Conservation (phyloP, 2,888 invertebrate species). For the Selenia dentaria region DNA sequence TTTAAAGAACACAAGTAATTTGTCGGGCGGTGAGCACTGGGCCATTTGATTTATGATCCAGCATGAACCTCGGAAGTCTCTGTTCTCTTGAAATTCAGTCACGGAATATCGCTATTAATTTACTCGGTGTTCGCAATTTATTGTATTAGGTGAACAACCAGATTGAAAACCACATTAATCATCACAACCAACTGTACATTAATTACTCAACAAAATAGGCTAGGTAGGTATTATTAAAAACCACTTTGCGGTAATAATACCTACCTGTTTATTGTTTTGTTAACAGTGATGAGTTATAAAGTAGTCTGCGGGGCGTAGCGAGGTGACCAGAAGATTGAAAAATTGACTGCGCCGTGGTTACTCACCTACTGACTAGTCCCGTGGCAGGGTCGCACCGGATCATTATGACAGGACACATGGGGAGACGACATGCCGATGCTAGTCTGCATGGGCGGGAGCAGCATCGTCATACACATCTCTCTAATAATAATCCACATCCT, state of each 20-base stretch:
- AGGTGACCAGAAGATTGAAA: slow-evolving; percentile 25
- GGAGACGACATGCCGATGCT: too few species aligned
- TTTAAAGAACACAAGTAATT: slow-evolving; percentile 1
- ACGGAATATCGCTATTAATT: slow-evolving; percentile 42
- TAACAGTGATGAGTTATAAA: slow-evolving; percentile 16
- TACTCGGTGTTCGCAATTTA: slow-evolving; percentile 27
- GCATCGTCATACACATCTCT: slow-evolving; percentile 28
- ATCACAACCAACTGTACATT: slow-evolving; percentile 26
- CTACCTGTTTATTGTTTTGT: slow-evolving; percentile 29
- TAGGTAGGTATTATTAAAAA: slow-evolving; percentile 37
- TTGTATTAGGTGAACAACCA: slow-evolving; percentile 28
- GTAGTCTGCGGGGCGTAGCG: slow-evolving; percentile 28
- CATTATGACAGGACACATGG: slow-evolving; percentile 42
- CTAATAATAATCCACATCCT: slow-evolving; percentile 41
- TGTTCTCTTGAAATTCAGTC: slow-evolving; percentile 34
- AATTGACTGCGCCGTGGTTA: slow-evolving; percentile 27
- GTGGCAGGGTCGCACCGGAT: slow-evolving; percentile 26
- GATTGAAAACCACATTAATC: slow-evolving; percentile 36
- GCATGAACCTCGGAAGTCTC: slow-evolving; percentile 17
- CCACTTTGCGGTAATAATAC: slow-evolving; percentile 30
- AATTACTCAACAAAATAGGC: slow-evolving; percentile 19
- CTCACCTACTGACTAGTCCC: slow-evolving; percentile 23
- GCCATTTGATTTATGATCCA: slow-evolving; percentile 16
- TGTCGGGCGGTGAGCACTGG: slow-evolving; percentile 9
- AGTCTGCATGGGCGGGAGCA: slow-evolving; percentile 37